These are phyloP conservation scores for Rhipidura dahli DNA, from an alignment of 2,113 vertebrate species.

Conservation along the genomic window DNA sequence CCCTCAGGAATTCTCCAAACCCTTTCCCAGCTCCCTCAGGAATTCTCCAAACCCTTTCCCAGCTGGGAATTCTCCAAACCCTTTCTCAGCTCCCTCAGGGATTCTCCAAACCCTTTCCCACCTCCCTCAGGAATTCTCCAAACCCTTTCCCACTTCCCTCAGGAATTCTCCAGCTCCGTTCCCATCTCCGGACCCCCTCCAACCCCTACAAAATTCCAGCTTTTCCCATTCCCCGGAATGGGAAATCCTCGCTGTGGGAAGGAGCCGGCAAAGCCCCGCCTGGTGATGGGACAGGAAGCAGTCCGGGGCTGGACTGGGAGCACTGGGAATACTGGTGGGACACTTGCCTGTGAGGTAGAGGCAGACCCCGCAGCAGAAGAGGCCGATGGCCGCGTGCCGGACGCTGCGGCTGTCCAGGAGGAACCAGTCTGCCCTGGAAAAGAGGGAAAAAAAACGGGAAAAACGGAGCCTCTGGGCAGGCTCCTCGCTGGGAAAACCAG, in stretches of 20 bases:
- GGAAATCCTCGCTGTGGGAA: fast-evolving
- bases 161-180: neutral
- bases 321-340: fast-evolving
- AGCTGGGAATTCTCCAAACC: neutral
- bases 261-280: neutral
- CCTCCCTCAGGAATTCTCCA: too few species aligned
- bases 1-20: too few species aligned
- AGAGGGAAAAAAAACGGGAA: neutral
- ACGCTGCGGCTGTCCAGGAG: constrained; percentile 82
- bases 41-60: too few species aligned
- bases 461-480: neutral
- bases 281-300: neutral
- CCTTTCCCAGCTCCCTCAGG: too few species aligned
- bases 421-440: constrained; percentile 87
- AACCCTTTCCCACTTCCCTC: neutral
- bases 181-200: neutral
- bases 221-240: neutral
- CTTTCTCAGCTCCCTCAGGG: neutral
- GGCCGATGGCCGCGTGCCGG: constrained; percentile 82
- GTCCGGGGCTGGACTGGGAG: neutral
- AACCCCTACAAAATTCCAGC: neutral
- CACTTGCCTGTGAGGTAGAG: constrained; percentile 87
- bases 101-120: too few species aligned
- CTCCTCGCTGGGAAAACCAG: neutral
- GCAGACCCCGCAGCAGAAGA: constrained; percentile 86